Evolutionary conservation across 2,888 invertebrate species (phyloP).

Genomic region (Apamea monoglypha): DNA sequence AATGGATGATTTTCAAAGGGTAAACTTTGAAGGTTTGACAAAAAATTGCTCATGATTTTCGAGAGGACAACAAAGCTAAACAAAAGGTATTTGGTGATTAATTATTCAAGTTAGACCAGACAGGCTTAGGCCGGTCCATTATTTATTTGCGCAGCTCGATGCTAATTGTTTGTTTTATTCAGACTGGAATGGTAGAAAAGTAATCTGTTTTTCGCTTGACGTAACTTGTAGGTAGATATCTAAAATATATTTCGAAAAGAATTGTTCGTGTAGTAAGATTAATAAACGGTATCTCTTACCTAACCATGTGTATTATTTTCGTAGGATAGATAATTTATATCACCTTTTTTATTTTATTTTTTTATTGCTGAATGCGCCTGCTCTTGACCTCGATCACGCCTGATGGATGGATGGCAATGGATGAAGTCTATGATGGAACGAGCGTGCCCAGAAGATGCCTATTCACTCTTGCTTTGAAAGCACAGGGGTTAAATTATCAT

Average conservation of each 20-base stretch:
- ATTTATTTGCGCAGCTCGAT: conserved; percentile 52
- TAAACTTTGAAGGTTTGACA: conserved; percentile 43
- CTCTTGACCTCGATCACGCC: neutral
- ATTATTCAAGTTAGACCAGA: conserved; percentile 59
- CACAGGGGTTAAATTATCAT: neutral
- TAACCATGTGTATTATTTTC: neutral
- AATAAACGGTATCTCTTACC: too few relatives aligned
- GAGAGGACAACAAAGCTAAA: conserved; percentile 49
- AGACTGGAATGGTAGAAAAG: conserved; percentile 24
- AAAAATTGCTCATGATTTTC: conserved; percentile 62
- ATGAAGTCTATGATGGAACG: neutral
- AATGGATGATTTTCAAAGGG: conserved; percentile 61
- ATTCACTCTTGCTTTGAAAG: neutral
- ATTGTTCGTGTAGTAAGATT: neutral
- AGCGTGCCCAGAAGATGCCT: neutral
- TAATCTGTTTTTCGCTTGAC: conserved; percentile 28
- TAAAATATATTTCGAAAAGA: neutral
- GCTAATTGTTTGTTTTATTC: conserved; percentile 61
- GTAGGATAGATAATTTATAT: neutral
- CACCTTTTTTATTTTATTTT: neutral
- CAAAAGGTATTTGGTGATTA: conserved; percentile 61
- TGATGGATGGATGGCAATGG: too few relatives aligned
- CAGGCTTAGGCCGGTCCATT: conserved; percentile 45
- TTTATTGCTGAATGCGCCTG: neutral
- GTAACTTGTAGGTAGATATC: neutral